Conservation (phyloP, 2,797 vertebrate species). For the Xyrichtys novacula region DNA sequence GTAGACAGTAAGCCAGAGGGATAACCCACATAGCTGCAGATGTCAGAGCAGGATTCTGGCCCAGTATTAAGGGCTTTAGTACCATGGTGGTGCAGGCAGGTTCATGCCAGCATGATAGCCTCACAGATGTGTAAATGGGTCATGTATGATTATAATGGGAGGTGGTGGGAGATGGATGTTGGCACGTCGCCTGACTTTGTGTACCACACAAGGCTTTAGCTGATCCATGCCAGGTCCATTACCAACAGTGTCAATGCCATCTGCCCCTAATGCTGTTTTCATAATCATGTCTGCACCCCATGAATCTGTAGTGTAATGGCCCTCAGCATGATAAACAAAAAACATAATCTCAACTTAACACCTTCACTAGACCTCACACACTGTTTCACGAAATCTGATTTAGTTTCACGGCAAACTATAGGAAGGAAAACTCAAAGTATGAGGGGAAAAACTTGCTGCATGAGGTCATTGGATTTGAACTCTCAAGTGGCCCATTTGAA, state of each 20-base stretch:
- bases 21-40: slow-evolving; percentile 27
- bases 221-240: slow-evolving; percentile 40
- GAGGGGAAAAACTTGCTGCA: not conserved
- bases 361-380: not conserved
- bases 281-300: slow-evolving; percentile 22
- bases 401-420: slow-evolving; percentile 8
- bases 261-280: slow-evolving; percentile 44
- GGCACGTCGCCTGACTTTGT: slow-evolving; percentile 39
- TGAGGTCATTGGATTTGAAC: slow-evolving; percentile 42
- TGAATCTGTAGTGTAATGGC: slow-evolving; percentile 1
- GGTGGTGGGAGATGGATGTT: slow-evolving; percentile 14
- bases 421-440: not conserved
- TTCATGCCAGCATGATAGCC: slow-evolving; percentile 15
- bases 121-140: slow-evolving; percentile 69
- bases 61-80: slow-evolving; percentile 53
- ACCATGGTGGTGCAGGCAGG: slow-evolving; percentile 16
- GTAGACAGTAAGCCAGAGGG: slow-evolving; percentile 15
- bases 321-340: slow-evolving; percentile 23
- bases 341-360: slow-evolving; percentile 10
- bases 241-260: slow-evolving; percentile 40
- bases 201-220: slow-evolving; percentile 17
- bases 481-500: slow-evolving; percentile 50
- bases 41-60: slow-evolving; percentile 44
- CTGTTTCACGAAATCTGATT: slow-evolving; percentile 10
- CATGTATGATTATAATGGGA: slow-evolving; percentile 35